A percentile compares a stretch with the other conserved stretches of the same genome.
These are phyloP conservation scores for Ceriagrion tenellum DNA, from an alignment of 2,888 invertebrate genomes.

Conservation along the genomic window DNA sequence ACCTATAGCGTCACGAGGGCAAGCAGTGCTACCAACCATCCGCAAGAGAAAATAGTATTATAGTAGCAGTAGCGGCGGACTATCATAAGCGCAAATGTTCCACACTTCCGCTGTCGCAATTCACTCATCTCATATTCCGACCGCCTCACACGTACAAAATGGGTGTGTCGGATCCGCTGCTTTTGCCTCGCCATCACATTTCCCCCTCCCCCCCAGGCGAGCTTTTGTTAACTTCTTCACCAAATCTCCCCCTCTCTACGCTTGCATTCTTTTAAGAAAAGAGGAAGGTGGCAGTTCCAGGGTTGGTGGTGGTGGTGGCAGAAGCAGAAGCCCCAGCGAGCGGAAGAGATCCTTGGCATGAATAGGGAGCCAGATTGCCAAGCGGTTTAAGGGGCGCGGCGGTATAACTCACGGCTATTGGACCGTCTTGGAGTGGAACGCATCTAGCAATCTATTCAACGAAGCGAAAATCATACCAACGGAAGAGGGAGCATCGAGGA, in stretches of 20 bases:
- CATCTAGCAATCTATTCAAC: conserved; percentile 30
- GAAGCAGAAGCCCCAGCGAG: neutral
- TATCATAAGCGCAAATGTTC: conserved; percentile 35
- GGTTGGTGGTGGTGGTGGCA: neutral
- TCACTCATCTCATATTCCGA: conserved; percentile 1
- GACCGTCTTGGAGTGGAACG: conserved; percentile 29
- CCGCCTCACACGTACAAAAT: neutral
- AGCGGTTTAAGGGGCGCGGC: neutral
- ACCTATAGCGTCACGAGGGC: conserved; percentile 8
- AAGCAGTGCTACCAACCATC: conserved; percentile 48
- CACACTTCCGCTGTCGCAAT: conserved; percentile 51
- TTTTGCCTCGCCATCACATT: neutral
- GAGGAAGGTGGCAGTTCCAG: neutral
- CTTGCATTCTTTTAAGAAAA: neutral
- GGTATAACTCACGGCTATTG: conserved; percentile 50
- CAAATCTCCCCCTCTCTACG: neutral
- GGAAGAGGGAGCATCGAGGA: neutral
- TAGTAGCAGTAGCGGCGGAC: neutral
- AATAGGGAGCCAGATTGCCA: conserved; percentile 53
- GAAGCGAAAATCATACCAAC: neutral
- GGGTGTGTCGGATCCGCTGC: neutral
- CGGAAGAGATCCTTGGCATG: conserved; percentile 47
- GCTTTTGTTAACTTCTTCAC: neutral
- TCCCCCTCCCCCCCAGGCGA: neutral
- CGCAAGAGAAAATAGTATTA: neutral